phyloP scores from a whole-genome alignment of 2,797 vertebrate species.

The Scarus forsteni region DNA sequence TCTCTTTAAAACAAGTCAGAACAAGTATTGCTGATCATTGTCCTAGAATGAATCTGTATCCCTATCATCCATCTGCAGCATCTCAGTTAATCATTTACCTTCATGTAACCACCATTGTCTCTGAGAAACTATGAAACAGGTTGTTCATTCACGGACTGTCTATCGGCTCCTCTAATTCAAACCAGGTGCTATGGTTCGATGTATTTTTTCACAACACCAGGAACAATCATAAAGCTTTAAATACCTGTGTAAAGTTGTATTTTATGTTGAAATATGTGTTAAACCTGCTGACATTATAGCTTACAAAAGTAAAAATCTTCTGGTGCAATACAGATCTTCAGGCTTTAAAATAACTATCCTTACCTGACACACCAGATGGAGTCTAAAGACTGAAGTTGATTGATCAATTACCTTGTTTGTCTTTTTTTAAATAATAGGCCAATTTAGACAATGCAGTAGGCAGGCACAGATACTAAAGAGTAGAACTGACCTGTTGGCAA shows the following conservation, averaged over 20 bases:
- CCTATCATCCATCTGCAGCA: conserved; percentile 46
- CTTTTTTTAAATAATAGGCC: too few relatives aligned
- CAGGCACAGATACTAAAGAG: too few relatives aligned
- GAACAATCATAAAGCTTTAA: background rate
- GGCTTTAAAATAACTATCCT: too few relatives aligned
- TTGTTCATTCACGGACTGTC: background rate
- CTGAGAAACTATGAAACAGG: background rate
- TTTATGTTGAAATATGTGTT: background rate
- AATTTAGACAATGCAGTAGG: too few relatives aligned
- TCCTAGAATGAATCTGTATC: conserved; percentile 27
- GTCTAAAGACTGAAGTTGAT: too few relatives aligned
- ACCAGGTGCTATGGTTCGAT: background rate
- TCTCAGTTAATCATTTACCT: conserved; percentile 30
- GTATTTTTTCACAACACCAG: background rate
- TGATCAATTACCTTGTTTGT: too few relatives aligned
- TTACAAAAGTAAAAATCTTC: too few relatives aligned
- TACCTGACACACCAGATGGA: too few relatives aligned
- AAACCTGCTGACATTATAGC: too few relatives aligned
- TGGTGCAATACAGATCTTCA: too few relatives aligned
- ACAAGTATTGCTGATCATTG: conserved; percentile 34
- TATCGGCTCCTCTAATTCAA: conserved; percentile 1
- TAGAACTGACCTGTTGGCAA: too few relatives aligned
- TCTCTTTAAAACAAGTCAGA: conserved; percentile 57
- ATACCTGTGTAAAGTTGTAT: background rate
- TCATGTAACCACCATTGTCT: conserved; percentile 11